Conservation (phyloP, 2,888 invertebrate genomes). For the Dryobota labecula region DNA sequence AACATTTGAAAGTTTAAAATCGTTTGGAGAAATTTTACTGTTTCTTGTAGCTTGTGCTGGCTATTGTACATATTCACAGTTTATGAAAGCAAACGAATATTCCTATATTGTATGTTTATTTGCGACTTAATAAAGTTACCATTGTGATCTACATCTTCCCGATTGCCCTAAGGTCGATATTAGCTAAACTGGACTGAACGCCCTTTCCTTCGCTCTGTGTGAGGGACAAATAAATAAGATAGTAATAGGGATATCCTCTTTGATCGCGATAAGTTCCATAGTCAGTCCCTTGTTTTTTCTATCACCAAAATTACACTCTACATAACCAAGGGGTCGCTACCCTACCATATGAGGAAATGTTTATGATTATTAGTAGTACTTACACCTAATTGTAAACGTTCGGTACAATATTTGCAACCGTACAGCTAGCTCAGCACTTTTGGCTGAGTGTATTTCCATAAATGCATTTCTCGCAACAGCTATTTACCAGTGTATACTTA, state of each 20-base stretch:
- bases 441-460: too few species aligned
- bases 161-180: not conserved
- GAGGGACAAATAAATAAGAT: constrained; percentile 12
- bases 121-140: not conserved
- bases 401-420: too few species aligned
- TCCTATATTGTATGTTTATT: not conserved
- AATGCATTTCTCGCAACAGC: too few species aligned
- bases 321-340: constrained; percentile 39
- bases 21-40: too few species aligned
- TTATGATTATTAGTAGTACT: constrained; percentile 44
- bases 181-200: not conserved
- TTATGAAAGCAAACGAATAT: not conserved
- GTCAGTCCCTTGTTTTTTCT: constrained; percentile 3
- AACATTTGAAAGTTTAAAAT: too few species aligned
- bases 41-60: too few species aligned
- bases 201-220: not conserved
- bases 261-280: constrained; percentile 20
- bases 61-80: not conserved
- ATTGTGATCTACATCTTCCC: not conserved
- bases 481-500: too few species aligned
- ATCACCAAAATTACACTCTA: constrained; percentile 19
- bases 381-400: constrained; percentile 34
- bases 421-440: too few species aligned
- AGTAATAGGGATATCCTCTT: constrained; percentile 3
- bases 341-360: constrained; percentile 45